Base-by-base conservation (phyloP, 2,797 vertebrate species). In the Heterohyrax brucei region DNA sequence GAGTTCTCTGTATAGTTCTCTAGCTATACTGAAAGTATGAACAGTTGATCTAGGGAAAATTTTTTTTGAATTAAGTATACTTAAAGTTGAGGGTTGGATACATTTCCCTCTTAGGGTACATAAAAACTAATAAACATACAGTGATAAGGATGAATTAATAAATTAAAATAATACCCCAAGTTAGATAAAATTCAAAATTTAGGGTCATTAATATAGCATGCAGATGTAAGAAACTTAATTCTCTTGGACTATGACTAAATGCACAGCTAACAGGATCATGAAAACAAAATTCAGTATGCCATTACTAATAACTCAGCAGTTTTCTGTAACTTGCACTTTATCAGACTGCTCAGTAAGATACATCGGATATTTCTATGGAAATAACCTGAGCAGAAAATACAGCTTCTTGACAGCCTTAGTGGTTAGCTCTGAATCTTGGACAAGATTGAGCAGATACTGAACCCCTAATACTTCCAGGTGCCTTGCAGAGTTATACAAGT, bases 51-150 rank as follows among this genome's bases (percentile, higher is more conserved):
- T 91, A 28, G 87, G 50, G 28, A 72, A 50, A 56, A 16, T 14
- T 56, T 56, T 16, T 19, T 85, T 33, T 93, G 28, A 96, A 95
- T 86, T 79, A 96, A 48, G 13, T 76, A 48, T 79, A 72, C 21
- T n/a, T 81, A 30, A 78, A 94, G 22, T 66, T 96, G 50, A 53
- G 10, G 33, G 33, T 50, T 84, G 39, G 39, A 2, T 87, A 13
- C 26, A 85, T 93, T 95, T 94, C 83, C 44, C 22, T 83, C 87
- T 91, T 66, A 76, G 22, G 39, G 72, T 86, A 84, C 84, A 12
- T 72, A 79, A 87, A 96, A 96, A 82, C 28, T 56, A 93, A 68
- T 82, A 93, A 88, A 62, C 85, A 7, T 61, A 87, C 46, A 87
- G 87, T 87, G 22, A 89, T 50, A 95, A 76, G 30, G 48, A 70